Conservation (phyloP, 2,888 invertebrate genomes). For the Anorthoa munda region DNA sequence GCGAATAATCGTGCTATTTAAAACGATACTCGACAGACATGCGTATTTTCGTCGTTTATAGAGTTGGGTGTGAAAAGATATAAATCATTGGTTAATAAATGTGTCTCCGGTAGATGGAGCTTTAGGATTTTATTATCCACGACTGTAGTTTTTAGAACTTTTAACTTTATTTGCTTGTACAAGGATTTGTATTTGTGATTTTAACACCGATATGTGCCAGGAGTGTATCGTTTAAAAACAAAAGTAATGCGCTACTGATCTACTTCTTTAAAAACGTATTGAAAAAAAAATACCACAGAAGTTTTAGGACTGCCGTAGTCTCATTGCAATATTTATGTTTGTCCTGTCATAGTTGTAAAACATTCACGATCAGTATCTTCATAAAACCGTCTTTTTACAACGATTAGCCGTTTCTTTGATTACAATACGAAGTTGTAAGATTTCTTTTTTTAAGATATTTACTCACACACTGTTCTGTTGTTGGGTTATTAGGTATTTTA, state of each 20-base stretch:
- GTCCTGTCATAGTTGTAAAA: background rate
- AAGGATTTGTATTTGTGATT: slow-evolving; percentile 44
- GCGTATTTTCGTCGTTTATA: slow-evolving; percentile 45
- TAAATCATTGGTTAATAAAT: slow-evolving; percentile 54
- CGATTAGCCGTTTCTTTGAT: too few species aligned
- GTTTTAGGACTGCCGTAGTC: slow-evolving; percentile 33
- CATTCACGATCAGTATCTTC: background rate
- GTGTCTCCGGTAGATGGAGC: slow-evolving; percentile 42
- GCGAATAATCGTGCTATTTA: slow-evolving; percentile 39
- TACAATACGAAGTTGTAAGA: too few species aligned
- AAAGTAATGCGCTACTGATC: slow-evolving; percentile 38
- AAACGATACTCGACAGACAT: slow-evolving; percentile 39
- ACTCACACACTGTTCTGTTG: too few species aligned
- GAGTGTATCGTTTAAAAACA: slow-evolving; percentile 20
- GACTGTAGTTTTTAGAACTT: slow-evolving; percentile 42
- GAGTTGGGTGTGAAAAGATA: slow-evolving; percentile 42
- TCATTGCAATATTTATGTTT: slow-evolving; percentile 1
- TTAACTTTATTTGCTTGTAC: slow-evolving; percentile 44
- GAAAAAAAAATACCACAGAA: slow-evolving; percentile 10
- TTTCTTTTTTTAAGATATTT: too few species aligned
- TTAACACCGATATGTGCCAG: slow-evolving; percentile 46
- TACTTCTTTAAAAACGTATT: slow-evolving; percentile 32
- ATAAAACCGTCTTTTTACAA: too few species aligned
- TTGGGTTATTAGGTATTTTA: too few species aligned
- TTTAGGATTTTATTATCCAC: slow-evolving; percentile 38